Conservation (phyloP, 2,888 invertebrate species). For the Andrena dorsata region DNA sequence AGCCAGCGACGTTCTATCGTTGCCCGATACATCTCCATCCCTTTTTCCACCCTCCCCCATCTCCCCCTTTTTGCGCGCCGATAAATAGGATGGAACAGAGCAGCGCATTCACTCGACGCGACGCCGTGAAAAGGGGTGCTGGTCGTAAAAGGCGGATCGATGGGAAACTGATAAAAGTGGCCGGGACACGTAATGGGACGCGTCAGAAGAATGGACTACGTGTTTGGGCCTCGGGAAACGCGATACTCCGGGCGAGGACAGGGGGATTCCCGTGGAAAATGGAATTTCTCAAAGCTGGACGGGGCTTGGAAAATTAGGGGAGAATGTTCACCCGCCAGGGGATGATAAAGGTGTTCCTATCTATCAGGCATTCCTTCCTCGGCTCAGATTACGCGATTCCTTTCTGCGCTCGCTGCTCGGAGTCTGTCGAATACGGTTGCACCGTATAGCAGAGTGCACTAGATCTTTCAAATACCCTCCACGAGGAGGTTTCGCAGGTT, state of each 20-base stretch:
- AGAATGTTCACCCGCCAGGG: not conserved
- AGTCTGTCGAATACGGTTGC: too few relatives aligned
- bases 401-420: too few relatives aligned
- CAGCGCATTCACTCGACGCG: constrained; percentile 22
- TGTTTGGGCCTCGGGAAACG: not conserved
- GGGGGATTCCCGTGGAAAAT: constrained; percentile 4
- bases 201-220: constrained; percentile 8
- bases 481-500: too few relatives aligned
- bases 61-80: not conserved
- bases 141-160: constrained; percentile 41
- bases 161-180: constrained; percentile 39
- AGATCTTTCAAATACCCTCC: too few relatives aligned
- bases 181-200: constrained; percentile 44
- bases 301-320: not conserved
- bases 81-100: constrained; percentile 38
- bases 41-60: too few relatives aligned
- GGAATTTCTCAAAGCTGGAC: constrained; percentile 1
- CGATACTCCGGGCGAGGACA: constrained; percentile 18
- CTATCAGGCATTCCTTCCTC: not conserved
- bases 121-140: constrained; percentile 32
- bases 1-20: constrained; percentile 40
- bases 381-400: not conserved
- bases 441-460: too few relatives aligned
- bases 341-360: not conserved
- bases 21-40: not conserved